Evolutionary conservation across 2,113 vertebrate species (phyloP), one percentile per base, ranked within the genome.

Genomic region (Aphelocoma coerulescens): DNA sequence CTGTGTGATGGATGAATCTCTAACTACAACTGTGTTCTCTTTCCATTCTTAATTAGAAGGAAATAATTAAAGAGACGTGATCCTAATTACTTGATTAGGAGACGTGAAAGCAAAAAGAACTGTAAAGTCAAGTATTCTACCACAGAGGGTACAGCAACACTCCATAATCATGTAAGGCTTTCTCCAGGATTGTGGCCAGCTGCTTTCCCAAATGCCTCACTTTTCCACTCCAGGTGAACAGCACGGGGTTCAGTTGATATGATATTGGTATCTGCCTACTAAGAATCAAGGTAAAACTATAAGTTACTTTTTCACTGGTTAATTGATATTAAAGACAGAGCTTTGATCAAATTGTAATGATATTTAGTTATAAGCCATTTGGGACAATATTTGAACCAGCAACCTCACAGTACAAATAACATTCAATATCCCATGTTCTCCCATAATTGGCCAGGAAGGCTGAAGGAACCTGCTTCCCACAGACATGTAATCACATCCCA

Each of bases 391-490:
- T 75, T 84, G 82, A 92, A 81, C 65, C 52, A 78, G 43, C 19
- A 83, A 35, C 26, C 27, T 84, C 65, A 13, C 10, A 9, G 44
- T 72, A 67, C 17, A 88, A 86, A 63, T 59, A 84, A 37, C 28
- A 67, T 52, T 32, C 59, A 44, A 18, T 32, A 81, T 52, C 63
- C 44, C 8, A 8, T 69, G 12, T 54, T 88, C 65, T 72, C 57
- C 49, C 16, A 4, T 37, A 63, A 66, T 5, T 68, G 63, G 15
- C 49, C 72, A 91, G 73, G 80, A 91, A 55, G 65, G 18, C n/a
- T 84, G 63, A 32, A 90, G 62, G 84, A 93, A 79, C 57, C 68
- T 49, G 46, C 78, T 86, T 93, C 77, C 85, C 88, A 80, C 61
- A 93, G 87, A 48, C 57, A 73, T 22, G 41, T 72, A 59, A 88